Conservation (phyloP, 1,140 invertebrate species). For the Lycorma delicatula region DNA sequence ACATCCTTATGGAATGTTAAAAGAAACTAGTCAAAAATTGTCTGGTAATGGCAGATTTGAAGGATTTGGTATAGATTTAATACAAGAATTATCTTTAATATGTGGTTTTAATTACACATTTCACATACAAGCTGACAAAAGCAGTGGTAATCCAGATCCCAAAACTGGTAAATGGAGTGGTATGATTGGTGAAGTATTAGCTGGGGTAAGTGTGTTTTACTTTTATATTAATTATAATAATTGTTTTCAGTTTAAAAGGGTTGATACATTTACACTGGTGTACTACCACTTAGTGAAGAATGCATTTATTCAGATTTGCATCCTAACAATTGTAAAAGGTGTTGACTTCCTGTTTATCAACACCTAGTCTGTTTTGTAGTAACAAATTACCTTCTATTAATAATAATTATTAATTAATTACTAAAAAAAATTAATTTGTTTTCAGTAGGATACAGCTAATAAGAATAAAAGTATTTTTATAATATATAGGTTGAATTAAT, state of each 20-base stretch:
- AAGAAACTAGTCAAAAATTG: conserved; percentile 55
- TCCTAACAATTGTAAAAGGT: neutral
- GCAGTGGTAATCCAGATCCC: conserved; percentile 55
- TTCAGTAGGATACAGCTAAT: too few species aligned
- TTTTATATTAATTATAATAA: neutral
- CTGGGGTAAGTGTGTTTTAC: conserved; percentile 46
- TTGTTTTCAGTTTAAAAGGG: neutral
- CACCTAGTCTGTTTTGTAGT: too few species aligned
- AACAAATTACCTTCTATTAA: too few species aligned
- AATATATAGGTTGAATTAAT: too few species aligned
- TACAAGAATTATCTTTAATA: conserved; percentile 60
- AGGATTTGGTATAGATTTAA: conserved; percentile 74
- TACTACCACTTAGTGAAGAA: neutral
- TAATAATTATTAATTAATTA: too few species aligned
- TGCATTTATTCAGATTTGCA: neutral
- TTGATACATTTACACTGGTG: neutral
- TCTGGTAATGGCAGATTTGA: conserved; percentile 73
- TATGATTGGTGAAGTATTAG: conserved; percentile 75
- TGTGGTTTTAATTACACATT: conserved; percentile 85
- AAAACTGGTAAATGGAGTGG: conserved; percentile 70
- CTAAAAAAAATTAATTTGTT: too few species aligned
- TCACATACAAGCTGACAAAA: conserved; percentile 58
- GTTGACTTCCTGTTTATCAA: too few species aligned
- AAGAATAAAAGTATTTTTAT: too few species aligned
- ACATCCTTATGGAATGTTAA: conserved; percentile 78